Base-by-base conservation (phyloP, 2,113 vertebrate genomes). In the Limnothrissa miodon region DNA sequence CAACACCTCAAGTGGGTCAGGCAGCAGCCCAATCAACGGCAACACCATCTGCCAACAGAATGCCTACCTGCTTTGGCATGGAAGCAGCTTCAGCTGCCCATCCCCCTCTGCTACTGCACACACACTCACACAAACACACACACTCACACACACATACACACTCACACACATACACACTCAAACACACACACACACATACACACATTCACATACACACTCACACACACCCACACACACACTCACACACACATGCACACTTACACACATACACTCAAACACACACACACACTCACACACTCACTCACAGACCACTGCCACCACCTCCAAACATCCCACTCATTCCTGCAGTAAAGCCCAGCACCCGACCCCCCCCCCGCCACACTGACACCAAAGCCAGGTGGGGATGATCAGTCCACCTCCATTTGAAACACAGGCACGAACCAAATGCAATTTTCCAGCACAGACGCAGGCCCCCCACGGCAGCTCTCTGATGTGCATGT, bases 341-440 rank as follows among this genome's bases (percentile, higher is more conserved):
- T 90, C 88, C 85, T 21, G 51, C 51, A 56, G 51, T 6, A 23
- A 3, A 23, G 51, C 51, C 51, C 1, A 83, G 45, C 70, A 53
- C 39, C 17, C 80, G 79, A 15, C 51, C 19, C 7, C 78, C 87
- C 87, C 87, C 80, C n/a, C n/a, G 80, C 36, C 78, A 45, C 53
- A 78, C 74, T 48, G 87, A 84, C 84, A 86, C 44, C 78, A 81
- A 79, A 51, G 78, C 82, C 80, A 88, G 83, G 86, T 80, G 81
- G 66, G 86, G 39, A 83, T 79, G 82, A 88, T 85, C 78, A 78
- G 66, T 5, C 1, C 46, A 39, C 51, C 84, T 56, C 78, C 39
- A 25, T 44, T 78, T 23, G 81, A 59, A 81, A 39, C 33, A 78
- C n/a, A 80, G 29, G 86, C 83, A 86, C 48, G 53, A 25, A 25